Base-by-base conservation (phyloP, 35 echinoderm and acorn worm species). In the Lytechinus pictus region DNA sequence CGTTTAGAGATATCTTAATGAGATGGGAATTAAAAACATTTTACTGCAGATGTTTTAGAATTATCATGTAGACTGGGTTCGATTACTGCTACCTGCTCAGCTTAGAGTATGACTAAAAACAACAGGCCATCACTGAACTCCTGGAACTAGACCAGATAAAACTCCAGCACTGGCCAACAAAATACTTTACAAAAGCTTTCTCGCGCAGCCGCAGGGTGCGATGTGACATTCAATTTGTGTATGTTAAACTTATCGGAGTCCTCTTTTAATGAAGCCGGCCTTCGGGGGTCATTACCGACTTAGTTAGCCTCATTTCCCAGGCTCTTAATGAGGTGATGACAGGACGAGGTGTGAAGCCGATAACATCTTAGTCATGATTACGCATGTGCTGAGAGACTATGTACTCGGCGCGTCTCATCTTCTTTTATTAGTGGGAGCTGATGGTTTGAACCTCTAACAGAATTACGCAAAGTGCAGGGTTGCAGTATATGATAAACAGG, bases 251-350 rank as follows among this genome's bases (percentile, higher is more conserved):
- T 44, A 90, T 44, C 88, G 88, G 52, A 90, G 28, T 90, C 88
- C 88, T 54, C 88, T 90, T n/a, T 90, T 90, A 90, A 90, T 90
- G 88, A 90, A 90, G 88, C 88, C 88, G 88, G 52, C 88, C 88
- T 90, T 90, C 88, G 88, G 88, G 88, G 88, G 88, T 90, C 88
- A 90, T 90, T 90, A 90, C 88, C 52, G 88, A 90, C 88, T 90
- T 90, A 90, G 88, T 90, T 90, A 90, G 88, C 88, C 88, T 90
- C 88, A 90, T 90, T 90, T 90, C 88, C 88, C 88, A 90, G 88
- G 88, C 28, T 90, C 88, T 90, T 90, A 90, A 90, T 90, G 88
- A 90, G 88, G 88, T 90, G 88, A 90, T 54, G 88, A 90, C 88
- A 90, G 88, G 28, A 12, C 88, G 88, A 90, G 88, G 88, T 90